Evolutionary conservation across 2,113 vertebrate species (phyloP), one percentile per base, ranked within the genome.

Genomic region (Oophaga pumilio): DNA sequence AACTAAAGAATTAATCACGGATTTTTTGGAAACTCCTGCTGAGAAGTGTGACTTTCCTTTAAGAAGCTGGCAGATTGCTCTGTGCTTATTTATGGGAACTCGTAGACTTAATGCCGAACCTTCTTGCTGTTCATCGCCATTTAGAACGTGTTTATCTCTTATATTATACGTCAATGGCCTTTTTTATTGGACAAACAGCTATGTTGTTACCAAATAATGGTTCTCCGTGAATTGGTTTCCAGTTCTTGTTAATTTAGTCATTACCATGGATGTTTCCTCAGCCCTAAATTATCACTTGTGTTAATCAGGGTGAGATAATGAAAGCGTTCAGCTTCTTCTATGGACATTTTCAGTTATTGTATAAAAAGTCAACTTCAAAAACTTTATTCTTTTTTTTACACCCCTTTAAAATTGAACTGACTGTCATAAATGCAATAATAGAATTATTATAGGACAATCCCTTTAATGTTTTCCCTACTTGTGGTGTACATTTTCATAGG

Each of bases 291-390:
- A 76, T 87, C 33, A 52, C 20, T 82, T 87, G 76, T 64, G 20
- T 79, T 86, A 78, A 78, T 86, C 84, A 64, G 57, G 62, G 59
- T 86, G 59, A 17, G 71, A 74, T 85, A 85, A 73, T 85, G 84
- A 68, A 77, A 15, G 84, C n/a, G 33, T 15, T 77, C 8, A 64
- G 59, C 74, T 64, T 50, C 60, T 52, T 8, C 22, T 14, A n/a
- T 50, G 68, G 26, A 14, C 14, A 24, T 17, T 8, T 50, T 50
- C 76, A 15, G 52, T 15, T 20, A 9, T 6, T 14, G 76, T 26
- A 14, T 57, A 26, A 18, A 20, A 80, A 28, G 24, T 13, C 52
- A 7, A n/a, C 13, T 12, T 78, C 50, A 53, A 13, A 53, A 53
- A 50, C 13, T 57, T 74, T 20, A 10, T 24, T 66, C 10, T 66